Percentiles rank a stretch among this genome's conserved stretches.
Evolutionary conservation across 2,113 vertebrate species (phyloP).

Genomic region (Pipa parva): DNA sequence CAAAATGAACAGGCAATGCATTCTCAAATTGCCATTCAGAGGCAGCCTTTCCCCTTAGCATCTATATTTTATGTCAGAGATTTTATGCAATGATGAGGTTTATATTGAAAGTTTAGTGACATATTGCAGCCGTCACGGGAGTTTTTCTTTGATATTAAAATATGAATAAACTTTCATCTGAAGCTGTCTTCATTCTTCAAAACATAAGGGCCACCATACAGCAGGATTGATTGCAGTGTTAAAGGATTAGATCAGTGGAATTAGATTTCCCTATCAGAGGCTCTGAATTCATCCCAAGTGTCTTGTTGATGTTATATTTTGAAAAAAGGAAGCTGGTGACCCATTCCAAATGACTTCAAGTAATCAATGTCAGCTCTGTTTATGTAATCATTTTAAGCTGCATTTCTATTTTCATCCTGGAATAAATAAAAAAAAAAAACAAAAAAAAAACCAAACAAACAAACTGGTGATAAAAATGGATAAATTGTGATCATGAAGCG

Average conservation of each 20-base stretch:
- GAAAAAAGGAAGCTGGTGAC: slow-evolving; percentile 30
- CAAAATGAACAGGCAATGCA: slow-evolving; percentile 1
- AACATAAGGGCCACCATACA: slow-evolving; percentile 24
- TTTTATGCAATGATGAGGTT: slow-evolving; percentile 40
- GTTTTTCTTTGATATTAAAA: slow-evolving; percentile 32
- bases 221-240: slow-evolving; percentile 33
- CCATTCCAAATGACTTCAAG: slow-evolving; percentile 31
- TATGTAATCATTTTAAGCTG: slow-evolving; percentile 27
- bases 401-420: slow-evolving; percentile 16
- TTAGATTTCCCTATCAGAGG: slow-evolving; percentile 40
- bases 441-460: no score
- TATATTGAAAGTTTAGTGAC: slow-evolving; percentile 40
- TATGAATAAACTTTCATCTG: slow-evolving; percentile 37
- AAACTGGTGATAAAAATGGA: not conserved
- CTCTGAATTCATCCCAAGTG: slow-evolving; percentile 22
- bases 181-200: slow-evolving; percentile 35
- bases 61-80: slow-evolving; percentile 40
- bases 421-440: not conserved
- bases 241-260: slow-evolving; percentile 41
- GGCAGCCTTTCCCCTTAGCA: slow-evolving; percentile 29
- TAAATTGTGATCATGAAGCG: not conserved
- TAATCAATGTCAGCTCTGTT: slow-evolving; percentile 35
- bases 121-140: slow-evolving; percentile 9
- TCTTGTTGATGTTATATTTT: slow-evolving; percentile 34
- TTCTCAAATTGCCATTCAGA: slow-evolving; percentile 12